Evolutionary conservation across 2,888 invertebrate genomes (phyloP).

Genomic region (Caenorhabditis sulstoni): DNA sequence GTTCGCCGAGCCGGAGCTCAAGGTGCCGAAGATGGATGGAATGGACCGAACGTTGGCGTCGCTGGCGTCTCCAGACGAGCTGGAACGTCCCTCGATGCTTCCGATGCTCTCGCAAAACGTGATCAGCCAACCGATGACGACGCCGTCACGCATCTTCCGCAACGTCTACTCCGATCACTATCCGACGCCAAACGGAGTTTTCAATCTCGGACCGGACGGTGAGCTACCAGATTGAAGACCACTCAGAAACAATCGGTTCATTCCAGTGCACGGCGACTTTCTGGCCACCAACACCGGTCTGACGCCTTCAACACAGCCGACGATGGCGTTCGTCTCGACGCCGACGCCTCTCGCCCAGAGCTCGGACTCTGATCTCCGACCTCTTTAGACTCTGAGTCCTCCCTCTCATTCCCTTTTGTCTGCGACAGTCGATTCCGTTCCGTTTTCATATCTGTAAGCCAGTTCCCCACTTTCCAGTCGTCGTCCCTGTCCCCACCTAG

Average conservation of each 20-base stretch:
- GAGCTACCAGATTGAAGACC: background rate
- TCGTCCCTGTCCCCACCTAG: too few relatives aligned
- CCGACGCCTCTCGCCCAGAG: constrained; percentile 60
- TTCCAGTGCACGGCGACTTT: constrained; percentile 38
- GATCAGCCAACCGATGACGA: constrained; percentile 31
- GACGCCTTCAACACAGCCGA: constrained; percentile 62
- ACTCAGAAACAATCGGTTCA: background rate
- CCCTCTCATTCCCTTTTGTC: too few relatives aligned
- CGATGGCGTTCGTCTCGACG: constrained; percentile 58
- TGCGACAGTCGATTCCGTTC: background rate
- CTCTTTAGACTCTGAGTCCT: constrained; percentile 58
- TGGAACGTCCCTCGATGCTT: constrained; percentile 49
- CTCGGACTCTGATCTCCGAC: constrained; percentile 61
- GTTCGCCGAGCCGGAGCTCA: constrained; percentile 46
- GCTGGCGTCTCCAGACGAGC: constrained; percentile 15
- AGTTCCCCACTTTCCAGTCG: too few relatives aligned
- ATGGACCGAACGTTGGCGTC: constrained; percentile 37
- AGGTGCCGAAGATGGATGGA: constrained; percentile 42
- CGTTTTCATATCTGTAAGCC: background rate
- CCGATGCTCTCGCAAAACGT: constrained; percentile 40
- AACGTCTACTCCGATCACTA: constrained; percentile 13
- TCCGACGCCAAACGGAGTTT: constrained; percentile 8
- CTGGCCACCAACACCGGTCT: constrained; percentile 61
- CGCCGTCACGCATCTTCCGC: constrained; percentile 40
- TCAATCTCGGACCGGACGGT: constrained; percentile 29